Evolutionary conservation across 2,888 invertebrate species (phyloP), one percentile per base, ranked within the genome.

Genomic region (Thereva nobilitata): DNA sequence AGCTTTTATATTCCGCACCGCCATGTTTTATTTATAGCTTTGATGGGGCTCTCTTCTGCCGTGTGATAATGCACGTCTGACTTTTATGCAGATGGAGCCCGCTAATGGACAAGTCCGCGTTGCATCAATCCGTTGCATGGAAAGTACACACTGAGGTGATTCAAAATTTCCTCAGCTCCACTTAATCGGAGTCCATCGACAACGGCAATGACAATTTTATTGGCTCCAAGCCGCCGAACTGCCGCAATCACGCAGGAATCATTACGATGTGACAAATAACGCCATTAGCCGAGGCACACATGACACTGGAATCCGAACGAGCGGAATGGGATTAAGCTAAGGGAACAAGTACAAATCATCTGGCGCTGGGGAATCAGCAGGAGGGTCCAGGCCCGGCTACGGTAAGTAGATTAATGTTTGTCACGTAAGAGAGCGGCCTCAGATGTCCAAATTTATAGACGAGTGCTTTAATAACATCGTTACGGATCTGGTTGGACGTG

Each of bases 71-170:
- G 66, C 66, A 63, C 67, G 61, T 55, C 63, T 66, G 61, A 68
- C 64, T 52, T 69, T 67, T 67, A 67, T 66, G 67, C 64, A 67
- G 64, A 69, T 69, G 69, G 69, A 69, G 67, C 56, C 67, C 67
- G 69, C 65, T 56, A 67, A 69, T 64, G 64, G 67, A 67, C 49
- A 61, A 41, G 53, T 53, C 61, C 64, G 45, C 23, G 23, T 45
- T 57, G 50, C 12, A 66, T 66, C 63, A 45, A 57, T 49, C 49
- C 40, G 42, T n/a, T 53, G 34, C 8, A 44, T 63, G 56, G 42
- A 61, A 41, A 37, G 50, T 49, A 65, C 47, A 49, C 47, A 49
- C 45, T 50, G 47, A 50, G 41, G 35, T 53, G 42, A 53, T 64
- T 64, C 12, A 53, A 8, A 53, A 53, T 64, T 64, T 64, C 44